Evolutionary conservation across 2,888 invertebrate species (phyloP).

Genomic region (Diabrotica balteata): DNA sequence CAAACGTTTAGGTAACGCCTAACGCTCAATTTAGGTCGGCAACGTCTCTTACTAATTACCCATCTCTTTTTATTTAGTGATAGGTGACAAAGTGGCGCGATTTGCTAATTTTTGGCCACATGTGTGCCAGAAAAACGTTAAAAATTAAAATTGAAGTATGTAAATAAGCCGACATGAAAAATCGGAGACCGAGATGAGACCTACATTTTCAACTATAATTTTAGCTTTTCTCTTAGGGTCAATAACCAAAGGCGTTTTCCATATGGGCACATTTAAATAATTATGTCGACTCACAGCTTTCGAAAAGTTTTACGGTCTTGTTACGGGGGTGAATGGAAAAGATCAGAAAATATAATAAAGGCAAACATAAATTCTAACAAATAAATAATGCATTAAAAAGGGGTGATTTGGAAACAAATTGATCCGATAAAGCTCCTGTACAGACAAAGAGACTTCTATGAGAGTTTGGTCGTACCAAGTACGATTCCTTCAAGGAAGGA

Average conservation of each 20-base stretch:
- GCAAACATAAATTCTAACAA: too few relatives aligned
- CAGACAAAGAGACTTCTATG: too few relatives aligned
- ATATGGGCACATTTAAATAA: constrained; percentile 32
- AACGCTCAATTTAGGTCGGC: constrained; percentile 3
- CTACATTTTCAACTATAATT: constrained; percentile 36
- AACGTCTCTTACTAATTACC: constrained; percentile 5
- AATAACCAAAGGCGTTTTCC: constrained; percentile 34
- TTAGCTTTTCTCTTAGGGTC: constrained; percentile 32
- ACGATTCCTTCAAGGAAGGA: too few relatives aligned
- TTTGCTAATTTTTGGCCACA: constrained; percentile 19
- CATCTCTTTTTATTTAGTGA: constrained; percentile 1
- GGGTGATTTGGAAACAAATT: too few relatives aligned
- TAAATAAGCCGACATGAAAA: constrained; percentile 24
- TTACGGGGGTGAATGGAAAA: not conserved
- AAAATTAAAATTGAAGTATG: constrained; percentile 28
- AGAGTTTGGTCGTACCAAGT: too few relatives aligned
- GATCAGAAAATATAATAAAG: too few relatives aligned
- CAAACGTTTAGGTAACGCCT: not conserved
- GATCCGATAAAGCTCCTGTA: too few relatives aligned
- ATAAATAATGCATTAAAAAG: too few relatives aligned
- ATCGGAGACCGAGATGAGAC: constrained; percentile 30
- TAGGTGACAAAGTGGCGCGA: constrained; percentile 8
- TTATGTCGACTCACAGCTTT: not conserved
- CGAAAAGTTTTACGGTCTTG: constrained; percentile 7
- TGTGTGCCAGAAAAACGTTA: constrained; percentile 29